Base-by-base conservation (phyloP, 1,140 invertebrate genomes). In the Cydia splendana region DNA sequence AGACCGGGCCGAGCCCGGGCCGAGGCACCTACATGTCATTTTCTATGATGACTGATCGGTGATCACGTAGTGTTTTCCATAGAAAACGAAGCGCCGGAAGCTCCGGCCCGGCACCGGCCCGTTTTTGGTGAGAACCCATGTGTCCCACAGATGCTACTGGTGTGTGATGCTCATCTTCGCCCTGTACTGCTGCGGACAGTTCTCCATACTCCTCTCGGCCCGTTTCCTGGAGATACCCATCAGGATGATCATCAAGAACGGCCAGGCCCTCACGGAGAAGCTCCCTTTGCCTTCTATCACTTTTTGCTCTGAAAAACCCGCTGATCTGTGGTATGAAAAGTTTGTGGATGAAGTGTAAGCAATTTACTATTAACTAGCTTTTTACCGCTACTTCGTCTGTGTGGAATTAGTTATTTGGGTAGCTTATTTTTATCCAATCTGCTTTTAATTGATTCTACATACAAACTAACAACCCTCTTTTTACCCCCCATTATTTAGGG, bases 221-320 rank as follows among this genome's bases (percentile, higher is more conserved):
- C 67, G 67, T 9, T 71, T 71, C 67, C 67, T 71, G 30, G 67
- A 71, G n/a, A 71, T 71, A 15, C 67, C 67, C 2, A 71, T 71
- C 30, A 38, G 67, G 5, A 71, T 71, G 67, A 71, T n/a, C 30
- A 71, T 71, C 30, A 71, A 42, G 4, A 71, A 71, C 34, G 34
- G 34, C 5, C 67, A 71, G 34, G 67, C 67, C n/a, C 34, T 42
- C 12, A 71, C 67, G 0, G 67, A 71, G 34, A 24, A 42, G 5
- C 34, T 71, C 0, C 67, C 30, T 2, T 30, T 71, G 18, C 67
- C 67, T 18, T 34, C 67, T 1, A 20, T 71, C 10, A 71, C 67
- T 10, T 71, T 71, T 10, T 71, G 67, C 30, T 38, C 67, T n/a
- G 67, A 71, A 20, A 20, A 18, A 2, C 34, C 67, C 15, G 12